Percentiles rank a stretch among this genome's conserved stretches.
phyloP scores from a whole-genome alignment of 35 echinoderm and acorn worm genomes.

The Amphiura filiformis region DNA sequence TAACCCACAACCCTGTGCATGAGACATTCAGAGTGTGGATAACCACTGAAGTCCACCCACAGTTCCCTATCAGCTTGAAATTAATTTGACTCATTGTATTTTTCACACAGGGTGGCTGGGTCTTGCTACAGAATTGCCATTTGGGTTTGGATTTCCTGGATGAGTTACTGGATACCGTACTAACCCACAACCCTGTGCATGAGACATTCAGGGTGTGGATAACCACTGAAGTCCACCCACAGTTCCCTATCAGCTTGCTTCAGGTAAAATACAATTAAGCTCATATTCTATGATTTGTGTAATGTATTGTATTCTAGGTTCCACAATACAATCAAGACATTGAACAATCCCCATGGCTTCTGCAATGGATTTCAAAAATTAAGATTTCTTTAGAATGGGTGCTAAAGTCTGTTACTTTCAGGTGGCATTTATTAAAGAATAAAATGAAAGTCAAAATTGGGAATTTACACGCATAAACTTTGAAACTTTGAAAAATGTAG shows the following conservation, averaged over 20 bases:
- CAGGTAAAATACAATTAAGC: too few species aligned
- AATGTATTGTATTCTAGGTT: too few species aligned
- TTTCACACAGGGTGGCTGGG: conserved; percentile 96
- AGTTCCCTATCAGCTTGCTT: conserved; percentile 90
- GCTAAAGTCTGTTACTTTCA: too few species aligned
- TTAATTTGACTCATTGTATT: background rate
- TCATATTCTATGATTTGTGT: too few species aligned
- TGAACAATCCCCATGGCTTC: too few species aligned
- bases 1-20: conserved; percentile 66
- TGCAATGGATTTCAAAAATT: too few species aligned
- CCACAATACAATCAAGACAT: too few species aligned
- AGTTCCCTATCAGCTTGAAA: conserved; percentile 86
- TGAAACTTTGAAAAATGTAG: too few species aligned
- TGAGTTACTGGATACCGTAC: conserved; percentile 88
- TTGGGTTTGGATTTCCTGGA: conserved; percentile 96
- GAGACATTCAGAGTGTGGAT: conserved; percentile 94
- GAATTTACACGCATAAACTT: too few species aligned
- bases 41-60: conserved; percentile 90
- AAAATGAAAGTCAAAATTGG: too few species aligned
- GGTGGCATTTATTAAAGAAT: too few species aligned
- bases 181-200: conserved; percentile 63
- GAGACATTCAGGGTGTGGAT: conserved; percentile 92
- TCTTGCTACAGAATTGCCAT: conserved; percentile 95
- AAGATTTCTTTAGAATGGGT: too few species aligned
- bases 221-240: conserved; percentile 89